Base-by-base conservation (phyloP, 2,888 invertebrate species). In the Leucozona laternaria region DNA sequence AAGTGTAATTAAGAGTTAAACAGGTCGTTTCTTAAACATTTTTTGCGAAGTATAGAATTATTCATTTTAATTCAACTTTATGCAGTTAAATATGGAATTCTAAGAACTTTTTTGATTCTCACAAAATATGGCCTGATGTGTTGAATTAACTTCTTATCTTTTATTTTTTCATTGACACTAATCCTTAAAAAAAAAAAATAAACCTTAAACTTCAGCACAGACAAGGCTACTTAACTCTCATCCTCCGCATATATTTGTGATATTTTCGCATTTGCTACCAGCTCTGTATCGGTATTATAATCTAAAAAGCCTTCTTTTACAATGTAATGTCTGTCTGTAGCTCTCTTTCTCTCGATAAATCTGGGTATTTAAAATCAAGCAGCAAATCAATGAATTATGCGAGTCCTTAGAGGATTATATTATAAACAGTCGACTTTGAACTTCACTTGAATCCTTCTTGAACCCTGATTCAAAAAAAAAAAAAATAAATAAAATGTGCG, bases 311-410 rank as follows among this genome's bases (percentile, higher is more conserved):
- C 37, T 22, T 0, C 7, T 22, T 22, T 13, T 58, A 37, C 34
- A 60, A 53, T 28, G 53, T 53, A 48, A 7, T 1, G 45, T 10
- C 25, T 25, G 25, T 25, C 25, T 28, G 28, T 28, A 28, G 4
- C 13, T 20, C 25, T 53, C 4, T 15, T 1, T 53, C 4, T 15
- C 2, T 6, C 31, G 11, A 53, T 53, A 68, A 53, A 53, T 50
- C 20, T 10, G 28, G 20, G 17, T 45, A 70, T 28, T 73, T 53
- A 71, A 77, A 78, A 48, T 60, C 78, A 58, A 28, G 70, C 70
- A 20, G 7, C 48, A 78, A 81, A 64, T 81, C 75, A 71, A 71
- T 70, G 66, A 75, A 66, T 37, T 64, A 71, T 55, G 62, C n/a
- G n/a, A 48, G 34, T 57, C 58, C 76, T 58, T 22, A 76, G 53